A percentile compares a stretch with the other conserved stretches of the same genome.
phyloP scores from a whole-genome alignment of 2,797 vertebrate genomes.

The Gallirallus australis region DNA sequence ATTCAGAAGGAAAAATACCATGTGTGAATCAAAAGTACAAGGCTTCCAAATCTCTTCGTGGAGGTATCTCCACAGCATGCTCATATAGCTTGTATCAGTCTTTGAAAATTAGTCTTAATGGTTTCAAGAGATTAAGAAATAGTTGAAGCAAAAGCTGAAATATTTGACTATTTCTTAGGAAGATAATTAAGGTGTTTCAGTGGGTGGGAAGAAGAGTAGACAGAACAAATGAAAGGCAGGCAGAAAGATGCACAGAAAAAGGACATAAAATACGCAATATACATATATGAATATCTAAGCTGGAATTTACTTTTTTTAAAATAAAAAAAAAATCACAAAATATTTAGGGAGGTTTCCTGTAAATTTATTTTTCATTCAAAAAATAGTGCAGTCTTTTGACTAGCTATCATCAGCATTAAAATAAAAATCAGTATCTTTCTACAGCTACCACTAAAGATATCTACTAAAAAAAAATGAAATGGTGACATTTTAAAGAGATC shows the following conservation, averaged over 20 bases:
- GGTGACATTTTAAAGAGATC: conserved; percentile 56
- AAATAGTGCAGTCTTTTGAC: conserved; percentile 9
- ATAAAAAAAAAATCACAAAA: not conserved
- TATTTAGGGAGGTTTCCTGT: not conserved
- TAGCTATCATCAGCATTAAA: conserved; percentile 9
- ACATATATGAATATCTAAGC: not conserved
- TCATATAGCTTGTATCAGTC: not conserved
- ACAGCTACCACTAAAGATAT: not conserved
- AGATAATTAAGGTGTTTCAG: not conserved
- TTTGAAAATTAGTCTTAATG: not conserved
- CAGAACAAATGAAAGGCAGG: not conserved
- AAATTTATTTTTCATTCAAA: conserved; percentile 4
- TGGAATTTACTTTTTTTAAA: not conserved
- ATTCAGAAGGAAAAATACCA: not conserved
- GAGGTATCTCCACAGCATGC: not conserved
- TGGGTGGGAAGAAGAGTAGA: not conserved
- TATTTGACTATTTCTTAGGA: not conserved
- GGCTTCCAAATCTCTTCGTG: not conserved
- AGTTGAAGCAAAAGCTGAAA: not conserved
- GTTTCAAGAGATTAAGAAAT: not conserved
- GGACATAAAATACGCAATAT: not conserved
- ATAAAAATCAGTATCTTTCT: conserved; percentile 36
- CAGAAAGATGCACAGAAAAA: not conserved
- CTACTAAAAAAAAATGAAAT: not conserved
- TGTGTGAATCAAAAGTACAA: not conserved